A percentile compares a stretch with the other conserved stretches of the same genome.
Conservation (phyloP, 2,113 vertebrate genomes). For the Tonatia bakeri region DNA sequence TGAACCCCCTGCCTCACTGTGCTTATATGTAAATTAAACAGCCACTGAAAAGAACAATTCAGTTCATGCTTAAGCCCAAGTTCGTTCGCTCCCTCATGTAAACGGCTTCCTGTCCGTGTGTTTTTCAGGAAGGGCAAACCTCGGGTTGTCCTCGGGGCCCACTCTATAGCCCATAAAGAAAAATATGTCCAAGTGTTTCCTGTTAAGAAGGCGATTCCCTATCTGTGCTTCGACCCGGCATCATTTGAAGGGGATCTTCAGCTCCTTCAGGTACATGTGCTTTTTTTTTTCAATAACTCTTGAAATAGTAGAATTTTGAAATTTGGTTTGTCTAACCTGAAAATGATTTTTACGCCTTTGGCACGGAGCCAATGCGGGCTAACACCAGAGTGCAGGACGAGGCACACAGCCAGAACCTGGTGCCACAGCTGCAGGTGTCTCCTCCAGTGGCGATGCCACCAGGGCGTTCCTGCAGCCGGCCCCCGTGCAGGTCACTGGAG, state of each 20-base stretch:
- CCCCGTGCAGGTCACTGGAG: background rate
- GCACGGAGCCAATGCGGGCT: background rate
- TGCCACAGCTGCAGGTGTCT: background rate
- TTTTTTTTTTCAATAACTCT: background rate
- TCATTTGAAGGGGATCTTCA: constrained; percentile 61
- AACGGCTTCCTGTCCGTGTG: background rate
- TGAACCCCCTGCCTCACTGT: background rate
- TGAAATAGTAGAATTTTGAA: background rate
- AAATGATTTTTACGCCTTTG: background rate
- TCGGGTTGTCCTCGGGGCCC: constrained; percentile 70
- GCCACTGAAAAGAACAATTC: background rate
- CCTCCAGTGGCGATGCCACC: background rate
- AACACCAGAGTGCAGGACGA: too few relatives aligned
- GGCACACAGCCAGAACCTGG: background rate
- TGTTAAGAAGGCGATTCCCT: background rate
- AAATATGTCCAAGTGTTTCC: background rate
- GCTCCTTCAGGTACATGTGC: constrained; percentile 73
- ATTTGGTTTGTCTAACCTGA: background rate
- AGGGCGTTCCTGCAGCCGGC: background rate
- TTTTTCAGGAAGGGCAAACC: background rate
- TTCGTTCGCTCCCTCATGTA: background rate
- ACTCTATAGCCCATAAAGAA: background rate
- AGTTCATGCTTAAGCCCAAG: background rate
- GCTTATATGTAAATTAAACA: background rate
- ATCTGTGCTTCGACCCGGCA: rapidly evolving